Evolutionary conservation across 37 sponge, comb jelly and placozoan genomes (phyloP).

Genomic region (Mnemiopsis leidyi): DNA sequence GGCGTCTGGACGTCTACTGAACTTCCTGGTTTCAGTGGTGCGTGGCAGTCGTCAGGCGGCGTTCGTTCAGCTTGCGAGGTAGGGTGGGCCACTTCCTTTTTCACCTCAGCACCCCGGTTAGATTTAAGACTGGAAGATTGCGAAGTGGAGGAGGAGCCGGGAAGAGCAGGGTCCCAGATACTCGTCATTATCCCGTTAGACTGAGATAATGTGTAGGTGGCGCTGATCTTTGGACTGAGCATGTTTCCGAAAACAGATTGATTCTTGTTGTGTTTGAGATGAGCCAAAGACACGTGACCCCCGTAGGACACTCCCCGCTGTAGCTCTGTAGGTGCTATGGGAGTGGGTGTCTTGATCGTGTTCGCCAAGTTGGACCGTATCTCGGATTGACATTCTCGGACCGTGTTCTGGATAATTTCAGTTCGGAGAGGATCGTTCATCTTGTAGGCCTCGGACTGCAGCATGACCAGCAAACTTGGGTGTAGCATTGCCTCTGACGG

Average conservation of each 20-base stretch:
- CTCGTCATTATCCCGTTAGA: neutral
- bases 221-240: neutral
- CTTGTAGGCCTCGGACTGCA: neutral
- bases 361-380: neutral
- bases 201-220: neutral
- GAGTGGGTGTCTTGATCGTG: neutral
- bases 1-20: no score
- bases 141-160: neutral
- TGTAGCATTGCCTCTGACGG: neutral
- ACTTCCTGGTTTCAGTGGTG: no score
- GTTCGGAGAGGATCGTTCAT: neutral
- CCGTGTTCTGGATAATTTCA: neutral
- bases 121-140: neutral
- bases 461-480: neutral
- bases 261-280: neutral
- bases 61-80: neutral
- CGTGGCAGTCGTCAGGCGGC: neutral
- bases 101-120: neutral
- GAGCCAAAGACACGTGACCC: neutral
- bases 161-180: neutral
- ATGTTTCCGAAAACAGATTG: neutral
- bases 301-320: neutral
- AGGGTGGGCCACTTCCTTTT: neutral
- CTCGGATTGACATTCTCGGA: neutral
- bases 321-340: neutral